A percentile compares a stretch with the other conserved stretches of the same genome.
These are phyloP conservation scores for Melanargia galathea DNA, from an alignment of 2,888 invertebrate species.

Conservation along the genomic window DNA sequence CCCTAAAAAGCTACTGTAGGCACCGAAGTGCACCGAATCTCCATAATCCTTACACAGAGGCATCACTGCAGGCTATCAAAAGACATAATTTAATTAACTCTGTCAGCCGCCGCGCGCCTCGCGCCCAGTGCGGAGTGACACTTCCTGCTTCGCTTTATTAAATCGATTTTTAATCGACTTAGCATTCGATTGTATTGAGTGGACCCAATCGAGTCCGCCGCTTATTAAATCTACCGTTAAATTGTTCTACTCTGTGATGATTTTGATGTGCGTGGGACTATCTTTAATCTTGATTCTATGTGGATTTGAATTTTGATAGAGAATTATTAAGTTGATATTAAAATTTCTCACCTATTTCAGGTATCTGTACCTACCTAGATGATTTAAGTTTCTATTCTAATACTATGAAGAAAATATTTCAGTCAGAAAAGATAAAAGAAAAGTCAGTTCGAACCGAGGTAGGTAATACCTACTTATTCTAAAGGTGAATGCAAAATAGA, in stretches of 20 bases:
- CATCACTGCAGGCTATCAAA: slow-evolving; percentile 12
- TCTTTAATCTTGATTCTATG: slow-evolving; percentile 28
- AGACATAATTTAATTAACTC: slow-evolving; percentile 49
- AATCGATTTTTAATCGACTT: slow-evolving; percentile 48
- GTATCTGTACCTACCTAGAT: too few relatives aligned
- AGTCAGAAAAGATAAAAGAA: too few relatives aligned
- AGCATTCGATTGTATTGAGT: slow-evolving; percentile 41
- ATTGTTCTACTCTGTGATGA: slow-evolving; percentile 40
- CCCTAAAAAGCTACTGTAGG: background rate
- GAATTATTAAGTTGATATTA: too few relatives aligned
- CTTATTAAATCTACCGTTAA: slow-evolving; percentile 50
- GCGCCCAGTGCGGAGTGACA: too few relatives aligned
- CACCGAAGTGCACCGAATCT: background rate
- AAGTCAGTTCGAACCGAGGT: too few relatives aligned
- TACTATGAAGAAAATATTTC: too few relatives aligned
- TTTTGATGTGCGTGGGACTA: slow-evolving; percentile 25
- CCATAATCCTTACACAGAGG: slow-evolving; percentile 24
- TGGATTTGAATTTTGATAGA: slow-evolving; percentile 18
- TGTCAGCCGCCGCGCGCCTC: slow-evolving; percentile 49
- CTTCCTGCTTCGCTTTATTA: slow-evolving; percentile 46
- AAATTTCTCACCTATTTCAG: too few relatives aligned
- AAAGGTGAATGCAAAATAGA: too few relatives aligned
- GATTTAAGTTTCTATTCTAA: too few relatives aligned
- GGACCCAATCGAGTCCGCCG: slow-evolving; percentile 38
- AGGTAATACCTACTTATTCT: too few relatives aligned